These are phyloP conservation scores for Gambelia wislizenii DNA, from an alignment of 2,797 vertebrate species.

Conservation along the genomic window DNA sequence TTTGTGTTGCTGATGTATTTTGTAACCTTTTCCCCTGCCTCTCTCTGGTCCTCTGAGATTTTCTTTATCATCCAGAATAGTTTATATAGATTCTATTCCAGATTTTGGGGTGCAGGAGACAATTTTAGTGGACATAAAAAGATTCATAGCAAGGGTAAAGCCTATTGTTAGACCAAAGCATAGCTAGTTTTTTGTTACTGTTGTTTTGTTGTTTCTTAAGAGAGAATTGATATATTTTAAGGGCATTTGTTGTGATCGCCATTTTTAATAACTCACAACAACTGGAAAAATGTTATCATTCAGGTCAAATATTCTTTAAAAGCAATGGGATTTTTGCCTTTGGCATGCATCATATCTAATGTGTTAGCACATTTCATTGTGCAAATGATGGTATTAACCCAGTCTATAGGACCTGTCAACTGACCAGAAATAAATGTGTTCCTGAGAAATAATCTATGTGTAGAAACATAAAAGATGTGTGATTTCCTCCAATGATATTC, in stretches of 20 bases:
- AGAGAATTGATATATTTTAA: background rate
- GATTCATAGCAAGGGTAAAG: background rate
- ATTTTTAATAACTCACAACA: background rate
- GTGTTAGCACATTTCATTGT: background rate
- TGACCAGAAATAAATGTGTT: background rate
- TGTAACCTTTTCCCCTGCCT: background rate
- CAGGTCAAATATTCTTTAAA: background rate
- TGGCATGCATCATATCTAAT: background rate
- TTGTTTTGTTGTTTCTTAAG: no score
- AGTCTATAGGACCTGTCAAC: background rate
- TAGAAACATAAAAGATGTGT: background rate
- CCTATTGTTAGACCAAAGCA: background rate
- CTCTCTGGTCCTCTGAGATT: background rate
- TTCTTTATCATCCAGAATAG: background rate
- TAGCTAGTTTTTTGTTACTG: no score
- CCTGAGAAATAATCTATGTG: background rate
- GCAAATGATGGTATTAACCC: background rate
- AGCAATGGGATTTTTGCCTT: background rate
- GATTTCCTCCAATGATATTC: background rate
- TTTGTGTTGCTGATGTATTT: accelerated
- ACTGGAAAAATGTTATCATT: background rate
- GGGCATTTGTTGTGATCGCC: constrained; percentile 1
- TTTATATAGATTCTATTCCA: background rate
- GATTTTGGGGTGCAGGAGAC: background rate
- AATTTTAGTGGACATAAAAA: constrained; percentile 2